These are phyloP conservation scores for Spheniscus mendiculus DNA, from an alignment of 2,113 vertebrate genomes.

Conservation along the genomic window DNA sequence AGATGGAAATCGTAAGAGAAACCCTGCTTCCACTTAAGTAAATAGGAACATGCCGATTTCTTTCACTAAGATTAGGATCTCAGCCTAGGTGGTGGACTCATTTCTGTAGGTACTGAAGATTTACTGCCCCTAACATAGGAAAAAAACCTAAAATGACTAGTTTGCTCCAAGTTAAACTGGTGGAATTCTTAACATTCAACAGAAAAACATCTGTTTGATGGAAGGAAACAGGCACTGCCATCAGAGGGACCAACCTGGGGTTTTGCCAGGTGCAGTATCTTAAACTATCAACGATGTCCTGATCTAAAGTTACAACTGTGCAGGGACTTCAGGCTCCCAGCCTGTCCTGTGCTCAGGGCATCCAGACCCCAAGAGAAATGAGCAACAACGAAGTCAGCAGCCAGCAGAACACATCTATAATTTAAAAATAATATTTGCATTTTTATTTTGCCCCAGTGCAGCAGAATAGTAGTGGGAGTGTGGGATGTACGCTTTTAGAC, in stretches of 20 bases:
- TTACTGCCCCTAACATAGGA: background rate
- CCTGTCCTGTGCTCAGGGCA: background rate
- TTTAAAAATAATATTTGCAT: background rate
- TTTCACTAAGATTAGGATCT: background rate
- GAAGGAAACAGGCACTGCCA: background rate
- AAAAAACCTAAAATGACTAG: background rate
- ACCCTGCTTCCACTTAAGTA: background rate
- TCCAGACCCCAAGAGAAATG: background rate
- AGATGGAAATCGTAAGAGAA: background rate
- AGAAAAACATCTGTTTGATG: background rate
- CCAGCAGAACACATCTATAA: background rate
- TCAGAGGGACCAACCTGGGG: background rate
- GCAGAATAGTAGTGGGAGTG: background rate
- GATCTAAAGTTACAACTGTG: background rate
- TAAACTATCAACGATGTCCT: rapidly evolving
- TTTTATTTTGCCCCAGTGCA: background rate
- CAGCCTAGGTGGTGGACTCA: background rate
- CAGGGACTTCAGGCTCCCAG: background rate
- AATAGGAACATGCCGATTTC: background rate
- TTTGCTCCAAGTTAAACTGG: background rate
- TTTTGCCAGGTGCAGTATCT: background rate
- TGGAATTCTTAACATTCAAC: background rate
- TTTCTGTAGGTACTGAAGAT: background rate
- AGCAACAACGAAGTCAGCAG: background rate
- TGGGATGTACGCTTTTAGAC: background rate